Evolutionary conservation across 2,888 invertebrate genomes (phyloP).

Genomic region (Euplagia quadripunctaria): DNA sequence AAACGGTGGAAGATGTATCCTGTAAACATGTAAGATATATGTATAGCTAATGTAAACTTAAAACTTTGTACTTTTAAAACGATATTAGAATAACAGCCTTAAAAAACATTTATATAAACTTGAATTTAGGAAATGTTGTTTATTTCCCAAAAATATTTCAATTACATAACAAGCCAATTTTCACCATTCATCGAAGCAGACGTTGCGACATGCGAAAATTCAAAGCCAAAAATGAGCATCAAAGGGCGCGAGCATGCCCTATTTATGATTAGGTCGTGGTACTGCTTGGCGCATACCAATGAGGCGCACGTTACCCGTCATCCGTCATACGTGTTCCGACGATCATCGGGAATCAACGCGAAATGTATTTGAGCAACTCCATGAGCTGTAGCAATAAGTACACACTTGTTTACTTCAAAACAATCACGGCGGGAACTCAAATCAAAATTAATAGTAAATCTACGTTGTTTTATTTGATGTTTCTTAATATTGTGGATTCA

Average conservation of each 20-base stretch:
- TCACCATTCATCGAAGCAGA: slow-evolving; percentile 17
- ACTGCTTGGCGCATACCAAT: slow-evolving; percentile 68
- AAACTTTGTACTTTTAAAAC: not conserved
- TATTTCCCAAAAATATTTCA: slow-evolving; percentile 3
- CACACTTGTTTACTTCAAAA: not conserved
- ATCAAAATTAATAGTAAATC: slow-evolving; percentile 3
- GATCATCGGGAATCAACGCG: slow-evolving; percentile 55
- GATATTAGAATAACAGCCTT: not conserved
- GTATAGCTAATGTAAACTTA: too few relatives aligned
- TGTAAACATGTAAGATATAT: not conserved
- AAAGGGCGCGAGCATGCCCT: slow-evolving; percentile 56
- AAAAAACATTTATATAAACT: not conserved
- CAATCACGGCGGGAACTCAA: not conserved
- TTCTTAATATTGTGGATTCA: not conserved
- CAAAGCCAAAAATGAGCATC: slow-evolving; percentile 39
- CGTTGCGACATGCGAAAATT: slow-evolving; percentile 33
- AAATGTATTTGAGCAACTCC: slow-evolving; percentile 47
- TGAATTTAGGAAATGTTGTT: not conserved
- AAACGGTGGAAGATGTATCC: not conserved
- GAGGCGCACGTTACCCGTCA: slow-evolving; percentile 64
- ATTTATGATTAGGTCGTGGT: slow-evolving; percentile 70
- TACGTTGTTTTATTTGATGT: slow-evolving; percentile 11
- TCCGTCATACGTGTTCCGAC: slow-evolving; percentile 61
- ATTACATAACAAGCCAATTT: slow-evolving; percentile 19
- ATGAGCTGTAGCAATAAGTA: slow-evolving; percentile 3